Conservation (phyloP, 64 coral and sea anemone genomes). For the Anthopleura sola region DNA sequence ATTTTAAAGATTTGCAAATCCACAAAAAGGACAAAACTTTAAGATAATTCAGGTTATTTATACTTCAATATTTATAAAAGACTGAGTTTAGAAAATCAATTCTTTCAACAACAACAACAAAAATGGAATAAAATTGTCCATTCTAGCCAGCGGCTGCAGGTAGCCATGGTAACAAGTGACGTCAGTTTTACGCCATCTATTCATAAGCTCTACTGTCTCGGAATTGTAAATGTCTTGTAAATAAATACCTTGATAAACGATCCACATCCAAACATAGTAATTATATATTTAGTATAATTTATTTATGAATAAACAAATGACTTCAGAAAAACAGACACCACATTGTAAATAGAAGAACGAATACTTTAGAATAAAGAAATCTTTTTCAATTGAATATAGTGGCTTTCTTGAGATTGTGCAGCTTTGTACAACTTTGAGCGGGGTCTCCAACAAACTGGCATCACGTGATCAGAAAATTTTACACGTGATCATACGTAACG, state of each 20-base stretch:
- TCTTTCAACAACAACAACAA: neutral
- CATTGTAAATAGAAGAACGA: neutral
- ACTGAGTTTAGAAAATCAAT: neutral
- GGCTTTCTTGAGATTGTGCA: neutral
- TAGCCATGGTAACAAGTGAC: neutral
- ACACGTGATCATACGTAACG: neutral
- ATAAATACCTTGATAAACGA: neutral
- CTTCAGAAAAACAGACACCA: neutral
- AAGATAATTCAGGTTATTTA: neutral
- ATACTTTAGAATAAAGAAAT: conserved; percentile 14
- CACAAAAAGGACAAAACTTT: neutral
- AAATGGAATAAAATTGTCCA: neutral
- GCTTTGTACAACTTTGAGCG: neutral
- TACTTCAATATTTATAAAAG: neutral
- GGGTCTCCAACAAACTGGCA: neutral
- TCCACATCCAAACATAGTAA: neutral
- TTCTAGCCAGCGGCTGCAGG: neutral
- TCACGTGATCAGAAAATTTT: neutral
- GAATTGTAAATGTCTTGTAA: neutral
- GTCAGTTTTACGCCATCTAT: neutral
- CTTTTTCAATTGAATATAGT: neutral
- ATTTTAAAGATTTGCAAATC: neutral
- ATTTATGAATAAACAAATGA: neutral
- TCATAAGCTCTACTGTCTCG: neutral
- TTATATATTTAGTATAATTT: neutral